Conservation (phyloP, 2,797 vertebrate genomes). For the Sus cebifrons region DNA sequence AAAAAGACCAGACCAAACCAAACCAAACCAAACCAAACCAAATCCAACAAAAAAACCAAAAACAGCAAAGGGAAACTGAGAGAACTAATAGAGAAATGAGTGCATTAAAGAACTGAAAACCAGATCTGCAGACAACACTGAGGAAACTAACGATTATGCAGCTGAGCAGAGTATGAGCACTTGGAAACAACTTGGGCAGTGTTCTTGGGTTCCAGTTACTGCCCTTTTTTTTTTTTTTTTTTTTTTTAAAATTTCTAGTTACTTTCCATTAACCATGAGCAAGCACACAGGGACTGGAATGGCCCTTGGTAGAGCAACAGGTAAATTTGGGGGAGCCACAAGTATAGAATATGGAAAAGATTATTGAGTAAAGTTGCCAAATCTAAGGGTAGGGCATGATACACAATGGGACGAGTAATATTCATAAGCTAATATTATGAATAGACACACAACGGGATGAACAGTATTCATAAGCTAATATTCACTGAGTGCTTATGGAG, state of each 20-base stretch:
- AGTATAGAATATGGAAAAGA: not conserved
- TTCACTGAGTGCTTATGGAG: not conserved
- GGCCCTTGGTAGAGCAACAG: not conserved
- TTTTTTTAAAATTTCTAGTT: too few species aligned
- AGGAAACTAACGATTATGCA: not conserved
- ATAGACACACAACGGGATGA: not conserved
- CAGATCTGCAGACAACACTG: not conserved
- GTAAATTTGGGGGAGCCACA: not conserved
- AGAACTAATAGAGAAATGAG: not conserved
- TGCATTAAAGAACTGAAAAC: not conserved
- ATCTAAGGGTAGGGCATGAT: not conserved
- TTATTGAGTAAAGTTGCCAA: not conserved
- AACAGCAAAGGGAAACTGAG: not conserved
- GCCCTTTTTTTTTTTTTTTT: not conserved
- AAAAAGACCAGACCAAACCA: too few species aligned
- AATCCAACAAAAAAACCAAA: not conserved
- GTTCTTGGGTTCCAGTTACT: too few species aligned
- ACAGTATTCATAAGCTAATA: rapidly evolving
- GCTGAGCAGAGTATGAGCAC: not conserved
- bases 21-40: too few species aligned
- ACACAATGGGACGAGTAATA: rapidly evolving
- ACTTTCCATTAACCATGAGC: not conserved
- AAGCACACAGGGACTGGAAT: not conserved
- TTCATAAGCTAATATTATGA: not conserved
- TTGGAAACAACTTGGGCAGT: not conserved